These are phyloP conservation scores for Phocoena phocoena DNA, from an alignment of 2,113 vertebrate species.

Conservation along the genomic window DNA sequence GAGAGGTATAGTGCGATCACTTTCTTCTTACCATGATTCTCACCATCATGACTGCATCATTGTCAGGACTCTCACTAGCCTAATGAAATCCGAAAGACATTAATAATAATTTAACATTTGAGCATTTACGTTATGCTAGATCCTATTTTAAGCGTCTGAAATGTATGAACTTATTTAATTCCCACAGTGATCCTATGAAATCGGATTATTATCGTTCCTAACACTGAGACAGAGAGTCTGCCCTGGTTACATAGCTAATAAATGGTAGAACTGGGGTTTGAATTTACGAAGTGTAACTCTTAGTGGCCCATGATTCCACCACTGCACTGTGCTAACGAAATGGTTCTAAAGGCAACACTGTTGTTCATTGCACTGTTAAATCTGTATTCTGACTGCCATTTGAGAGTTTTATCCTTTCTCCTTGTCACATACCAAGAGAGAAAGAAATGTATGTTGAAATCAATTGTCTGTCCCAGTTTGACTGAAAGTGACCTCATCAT, in stretches of 20 bases:
- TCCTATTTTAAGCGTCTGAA: background rate
- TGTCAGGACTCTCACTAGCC: background rate
- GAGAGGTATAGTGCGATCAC: background rate
- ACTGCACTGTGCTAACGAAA: background rate
- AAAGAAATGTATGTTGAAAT: background rate
- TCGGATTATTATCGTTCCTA: background rate
- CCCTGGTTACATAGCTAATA: conserved; percentile 42
- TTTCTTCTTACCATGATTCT: background rate
- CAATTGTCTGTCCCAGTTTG: background rate
- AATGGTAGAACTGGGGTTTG: background rate
- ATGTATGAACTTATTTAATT: conserved; percentile 19
- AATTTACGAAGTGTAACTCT: background rate
- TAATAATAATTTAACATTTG: background rate
- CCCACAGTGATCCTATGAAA: background rate
- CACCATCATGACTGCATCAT: background rate
- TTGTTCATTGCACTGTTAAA: background rate
- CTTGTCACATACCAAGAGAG: background rate
- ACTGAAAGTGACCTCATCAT: background rate
- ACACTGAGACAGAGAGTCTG: background rate
- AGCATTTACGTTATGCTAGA: background rate
- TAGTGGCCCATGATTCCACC: background rate
- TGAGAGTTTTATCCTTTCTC: background rate
- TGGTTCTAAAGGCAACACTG: background rate
- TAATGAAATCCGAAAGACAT: conserved; percentile 14
- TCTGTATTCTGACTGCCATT: background rate